Evolutionary conservation across 2,113 vertebrate species (phyloP), one percentile per base, ranked within the genome.

Genomic region (Cochlearius cochlearius): DNA sequence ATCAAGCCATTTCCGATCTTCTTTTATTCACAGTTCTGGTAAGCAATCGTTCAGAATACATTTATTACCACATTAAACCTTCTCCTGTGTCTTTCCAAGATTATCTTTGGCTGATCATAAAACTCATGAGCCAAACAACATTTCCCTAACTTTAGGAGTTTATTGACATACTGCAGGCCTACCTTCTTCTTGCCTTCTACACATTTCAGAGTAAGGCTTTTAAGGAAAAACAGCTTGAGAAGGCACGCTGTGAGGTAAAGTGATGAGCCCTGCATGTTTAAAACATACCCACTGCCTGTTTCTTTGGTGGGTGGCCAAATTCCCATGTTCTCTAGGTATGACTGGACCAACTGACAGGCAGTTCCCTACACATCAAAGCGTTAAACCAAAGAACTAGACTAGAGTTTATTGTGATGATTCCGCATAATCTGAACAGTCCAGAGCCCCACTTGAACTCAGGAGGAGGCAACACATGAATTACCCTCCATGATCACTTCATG

Each of bases 101-200:
- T 20, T 68, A 23, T 49, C 39, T 66, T 75, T 0, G 0, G 29
- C 36, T 64, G 11, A 52, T 0, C 0, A 13, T 41, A 83, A 67
- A 92, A 78, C 38, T 79, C 58, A 41, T 1, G 13, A 90, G 43
- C 10, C 58, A 63, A 72, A 47, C 20, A 36, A 52, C 1, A 1
- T 59, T 88, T 56, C 56, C 47, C 29, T 47, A 43, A 39, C 45
- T 71, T 72, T 12, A 69, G 41, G 29, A 50, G 14, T 45, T 83
- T 38, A 86, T 5, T 47, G 22, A 59, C 13, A 9, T 19, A 59
- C 20, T 39, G 34, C 38, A 79, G 26, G 49, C 8, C 43, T 63
- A 59, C 14, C 17, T 41, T 85, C 9, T 38, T 78, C 38, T 32
- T 67, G 10, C 15, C 25, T 71, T 59, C 34, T 34, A 60, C 15